These are phyloP conservation scores for Andrena dorsata DNA, from an alignment of 2,888 invertebrate species.

Conservation along the genomic window DNA sequence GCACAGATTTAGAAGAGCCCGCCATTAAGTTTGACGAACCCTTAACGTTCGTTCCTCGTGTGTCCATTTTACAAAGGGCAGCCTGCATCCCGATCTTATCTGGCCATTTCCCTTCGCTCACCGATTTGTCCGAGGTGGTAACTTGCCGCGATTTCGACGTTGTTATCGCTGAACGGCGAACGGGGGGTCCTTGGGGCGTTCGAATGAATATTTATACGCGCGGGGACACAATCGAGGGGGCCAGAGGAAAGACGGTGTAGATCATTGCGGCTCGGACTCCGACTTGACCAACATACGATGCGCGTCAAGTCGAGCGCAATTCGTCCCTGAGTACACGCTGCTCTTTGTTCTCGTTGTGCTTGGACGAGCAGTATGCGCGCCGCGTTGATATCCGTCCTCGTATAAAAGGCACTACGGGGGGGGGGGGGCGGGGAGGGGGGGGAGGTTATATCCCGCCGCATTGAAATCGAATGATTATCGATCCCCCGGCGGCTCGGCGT, in stretches of 20 bases:
- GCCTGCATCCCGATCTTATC: background rate
- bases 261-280: slow-evolving; percentile 63
- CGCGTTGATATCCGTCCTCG: slow-evolving; percentile 58
- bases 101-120: background rate
- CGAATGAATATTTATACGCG: slow-evolving; percentile 63
- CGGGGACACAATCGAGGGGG: background rate
- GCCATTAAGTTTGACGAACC: too few relatives aligned
- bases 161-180: slow-evolving; percentile 24
- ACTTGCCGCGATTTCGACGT: slow-evolving; percentile 34
- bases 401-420: slow-evolving; percentile 26
- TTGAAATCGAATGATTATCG: slow-evolving; percentile 72
- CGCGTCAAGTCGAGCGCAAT: slow-evolving; percentile 63
- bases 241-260: slow-evolving; percentile 21
- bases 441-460: slow-evolving; percentile 52
- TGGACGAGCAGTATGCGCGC: slow-evolving; percentile 61
- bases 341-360: slow-evolving; percentile 71
- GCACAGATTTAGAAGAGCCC: too few relatives aligned
- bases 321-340: slow-evolving; percentile 66
- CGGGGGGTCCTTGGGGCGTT: slow-evolving; percentile 45
- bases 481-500: slow-evolving; percentile 41
- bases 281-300: slow-evolving; percentile 60
- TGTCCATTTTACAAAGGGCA: background rate
- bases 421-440: background rate
- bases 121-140: background rate
- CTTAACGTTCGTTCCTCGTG: too few relatives aligned